Evolutionary conservation across 2,797 vertebrate species (phyloP), one percentile per base, ranked within the genome.

Genomic region (Sandelia bainsii): DNA sequence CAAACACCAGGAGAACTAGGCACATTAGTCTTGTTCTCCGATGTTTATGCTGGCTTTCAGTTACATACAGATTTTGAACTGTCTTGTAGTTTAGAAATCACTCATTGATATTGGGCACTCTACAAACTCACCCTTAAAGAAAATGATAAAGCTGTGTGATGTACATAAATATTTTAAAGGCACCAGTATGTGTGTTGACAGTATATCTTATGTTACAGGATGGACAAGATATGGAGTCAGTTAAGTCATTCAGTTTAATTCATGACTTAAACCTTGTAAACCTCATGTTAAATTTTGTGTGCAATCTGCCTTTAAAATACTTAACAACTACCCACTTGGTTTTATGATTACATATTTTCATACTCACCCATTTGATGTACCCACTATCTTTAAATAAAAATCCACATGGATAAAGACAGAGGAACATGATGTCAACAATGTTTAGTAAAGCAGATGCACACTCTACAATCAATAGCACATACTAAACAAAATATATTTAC

Each of bases 391-490:
- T 48, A 29, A 13, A 57, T 22, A 53, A 69, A 42, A 49, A 3
- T 3, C 20, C 19, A 22, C 6, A 67, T 58, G 11, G 48, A 50
- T 7, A 62, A 40, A 50, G 6, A 0, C 1, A 10, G 3, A 63
- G 39, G 5, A 58, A 39, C 5, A 32, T 32, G 6, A 53, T 60
- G 11, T 54, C 29, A 78, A 9, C 1, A 9, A 16, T 73, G 59
- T 89, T 81, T 72, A 75, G 62, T 64, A 52, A 68, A 71, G 59
- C 32, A 64, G 12, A 59, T 5, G 23, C 0, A 14, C 27, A 64
- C 12, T 34, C 32, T 14, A 67, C 56, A 63, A 40, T 51, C 14
- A 64, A 19, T 11, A 53, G 49, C 20, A 67, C n/a, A 53, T 8
- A 50, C 11, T 29, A 64, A 70, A 29, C 2, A 23, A 63, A 69